Evolutionary conservation across 2,113 vertebrate genomes (phyloP).

Genomic region (Thinocorus orbignyianus): DNA sequence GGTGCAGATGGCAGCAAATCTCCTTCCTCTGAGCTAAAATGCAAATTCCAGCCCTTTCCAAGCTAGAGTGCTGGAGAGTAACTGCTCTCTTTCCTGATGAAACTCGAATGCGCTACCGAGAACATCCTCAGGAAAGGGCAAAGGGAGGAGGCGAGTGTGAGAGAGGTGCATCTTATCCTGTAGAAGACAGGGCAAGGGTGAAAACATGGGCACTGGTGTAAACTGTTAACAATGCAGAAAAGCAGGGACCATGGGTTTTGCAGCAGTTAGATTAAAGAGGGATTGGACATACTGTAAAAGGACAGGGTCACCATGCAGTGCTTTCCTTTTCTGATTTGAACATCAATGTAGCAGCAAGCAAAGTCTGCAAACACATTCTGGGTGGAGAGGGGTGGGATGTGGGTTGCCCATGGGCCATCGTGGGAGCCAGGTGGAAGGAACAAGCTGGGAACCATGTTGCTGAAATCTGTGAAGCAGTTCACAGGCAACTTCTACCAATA

Average conservation of each 20-base stretch:
- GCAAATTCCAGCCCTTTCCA: conserved; percentile 24
- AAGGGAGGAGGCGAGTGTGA: not conserved
- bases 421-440: accelerated
- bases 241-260: not conserved
- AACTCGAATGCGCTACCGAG: not conserved
- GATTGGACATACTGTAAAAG: not conserved
- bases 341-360: not conserved
- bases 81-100: not conserved
- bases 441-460: not conserved
- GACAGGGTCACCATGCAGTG: not conserved
- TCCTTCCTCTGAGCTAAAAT: conserved; percentile 10
- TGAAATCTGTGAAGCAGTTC: not conserved
- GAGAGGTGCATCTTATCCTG: not conserved
- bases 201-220: not conserved
- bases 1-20: conserved; percentile 63
- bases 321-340: not conserved
- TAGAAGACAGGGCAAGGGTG: not conserved
- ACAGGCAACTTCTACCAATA: not conserved
- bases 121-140: not conserved
- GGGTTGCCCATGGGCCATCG: accelerated
- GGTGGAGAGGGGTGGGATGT: not conserved
- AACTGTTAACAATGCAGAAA: not conserved
- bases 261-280: not conserved
- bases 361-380: not conserved
- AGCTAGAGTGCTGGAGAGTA: not conserved